Conservation (phyloP, 2,113 vertebrate species). For the Strix uralensis region DNA sequence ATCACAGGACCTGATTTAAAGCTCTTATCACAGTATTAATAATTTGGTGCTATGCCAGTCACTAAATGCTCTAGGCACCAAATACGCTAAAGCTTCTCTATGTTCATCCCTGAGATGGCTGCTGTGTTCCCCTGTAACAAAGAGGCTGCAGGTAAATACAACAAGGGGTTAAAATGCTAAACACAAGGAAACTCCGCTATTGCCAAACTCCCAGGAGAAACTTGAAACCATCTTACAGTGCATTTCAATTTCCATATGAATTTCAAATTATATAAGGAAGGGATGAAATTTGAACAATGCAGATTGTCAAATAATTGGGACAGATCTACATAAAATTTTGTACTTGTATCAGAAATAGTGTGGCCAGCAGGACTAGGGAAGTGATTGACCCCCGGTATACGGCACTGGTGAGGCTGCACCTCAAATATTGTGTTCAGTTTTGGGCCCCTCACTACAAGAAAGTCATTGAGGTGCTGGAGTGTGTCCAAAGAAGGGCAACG, state of each 20-base stretch:
- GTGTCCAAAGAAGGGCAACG: too few species aligned
- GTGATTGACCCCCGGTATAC: too few species aligned
- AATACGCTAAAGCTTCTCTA: background rate
- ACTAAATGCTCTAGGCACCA: background rate
- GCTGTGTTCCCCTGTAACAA: background rate
- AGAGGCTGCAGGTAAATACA: background rate
- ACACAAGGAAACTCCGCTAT: background rate
- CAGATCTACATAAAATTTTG: background rate
- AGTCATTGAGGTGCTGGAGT: too few species aligned
- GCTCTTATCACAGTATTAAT: background rate
- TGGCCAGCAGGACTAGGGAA: too few species aligned
- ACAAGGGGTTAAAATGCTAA: background rate
- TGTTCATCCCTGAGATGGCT: fast-evolving
- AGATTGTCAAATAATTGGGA: constrained; percentile 23
- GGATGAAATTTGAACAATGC: background rate
- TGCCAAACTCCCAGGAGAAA: background rate
- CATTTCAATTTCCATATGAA: constrained; percentile 19
- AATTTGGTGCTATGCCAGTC: background rate
- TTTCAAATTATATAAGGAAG: background rate
- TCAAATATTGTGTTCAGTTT: too few species aligned
- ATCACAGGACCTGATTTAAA: background rate
- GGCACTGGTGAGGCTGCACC: too few species aligned
- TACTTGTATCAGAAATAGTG: too few species aligned
- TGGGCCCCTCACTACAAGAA: too few species aligned
- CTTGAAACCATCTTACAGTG: background rate